A percentile compares a stretch with the other conserved stretches of the same genome.
Evolutionary conservation across 2,113 vertebrate genomes (phyloP).

Genomic region (Aythya baeri): DNA sequence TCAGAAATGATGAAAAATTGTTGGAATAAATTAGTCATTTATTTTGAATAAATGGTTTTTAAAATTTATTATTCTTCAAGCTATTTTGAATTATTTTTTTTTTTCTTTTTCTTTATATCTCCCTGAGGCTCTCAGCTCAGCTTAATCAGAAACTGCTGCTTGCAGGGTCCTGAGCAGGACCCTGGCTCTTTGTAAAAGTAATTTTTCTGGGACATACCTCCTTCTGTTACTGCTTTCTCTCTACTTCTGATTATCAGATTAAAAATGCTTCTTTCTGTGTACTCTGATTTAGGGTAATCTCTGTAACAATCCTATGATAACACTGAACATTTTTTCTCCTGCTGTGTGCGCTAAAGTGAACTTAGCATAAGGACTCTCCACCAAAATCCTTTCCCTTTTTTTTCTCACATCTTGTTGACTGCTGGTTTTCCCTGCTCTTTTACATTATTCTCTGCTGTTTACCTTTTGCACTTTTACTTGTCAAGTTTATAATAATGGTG

Average conservation of each 20-base stretch:
- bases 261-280: neutral
- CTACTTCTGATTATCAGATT: neutral
- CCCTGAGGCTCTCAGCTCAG: neutral
- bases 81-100: neutral
- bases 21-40: slow-evolving; percentile 67
- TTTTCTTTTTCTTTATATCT: slow-evolving; percentile 19
- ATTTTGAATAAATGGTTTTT: slow-evolving; percentile 49
- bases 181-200: neutral
- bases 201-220: neutral
- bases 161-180: neutral
- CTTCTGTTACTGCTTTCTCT: neutral
- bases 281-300: neutral
- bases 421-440: neutral
- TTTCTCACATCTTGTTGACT: neutral
- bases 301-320: neutral
- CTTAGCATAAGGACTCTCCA: neutral
- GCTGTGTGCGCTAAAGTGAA: neutral
- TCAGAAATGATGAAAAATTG: slow-evolving; percentile 71
- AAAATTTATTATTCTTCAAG: slow-evolving; percentile 54
- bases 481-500: neutral
- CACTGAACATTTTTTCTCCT: neutral
- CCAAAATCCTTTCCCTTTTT: neutral
- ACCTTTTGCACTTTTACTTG: slow-evolving; percentile 12
- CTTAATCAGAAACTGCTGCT: neutral
- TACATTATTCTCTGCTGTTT: neutral